These are phyloP conservation scores for Barbus barbus DNA, from an alignment of 2,113 vertebrate genomes.

Conservation along the genomic window DNA sequence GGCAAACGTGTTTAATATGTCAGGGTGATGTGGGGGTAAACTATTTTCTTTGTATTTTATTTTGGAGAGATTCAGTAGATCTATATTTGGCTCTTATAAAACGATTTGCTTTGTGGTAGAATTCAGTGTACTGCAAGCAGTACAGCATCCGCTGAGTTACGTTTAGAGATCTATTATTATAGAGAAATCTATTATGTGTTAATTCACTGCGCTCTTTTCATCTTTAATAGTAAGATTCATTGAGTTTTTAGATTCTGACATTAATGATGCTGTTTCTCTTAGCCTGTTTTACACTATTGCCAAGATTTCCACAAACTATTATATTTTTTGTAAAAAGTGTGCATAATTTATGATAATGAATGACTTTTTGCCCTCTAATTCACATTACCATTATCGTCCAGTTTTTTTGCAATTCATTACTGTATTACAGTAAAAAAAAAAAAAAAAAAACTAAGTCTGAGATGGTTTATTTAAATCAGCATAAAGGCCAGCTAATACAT, in stretches of 20 bases:
- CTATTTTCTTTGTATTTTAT: neutral
- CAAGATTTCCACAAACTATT: neutral
- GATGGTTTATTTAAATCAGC: neutral
- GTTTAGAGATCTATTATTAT: neutral
- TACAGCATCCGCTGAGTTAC: neutral
- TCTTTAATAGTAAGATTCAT: neutral
- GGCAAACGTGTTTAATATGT: neutral
- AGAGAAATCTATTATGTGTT: neutral
- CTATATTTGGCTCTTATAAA: neutral
- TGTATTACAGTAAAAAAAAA: neutral
- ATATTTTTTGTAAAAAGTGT: neutral
- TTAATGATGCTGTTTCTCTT: neutral
- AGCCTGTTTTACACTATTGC: neutral
- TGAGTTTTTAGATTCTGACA: neutral
- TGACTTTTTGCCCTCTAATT: neutral
- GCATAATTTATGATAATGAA: neutral
- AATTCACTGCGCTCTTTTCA: neutral
- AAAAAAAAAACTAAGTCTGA: neutral
- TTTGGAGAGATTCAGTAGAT: neutral
- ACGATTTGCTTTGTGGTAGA: neutral
- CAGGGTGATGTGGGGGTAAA: slow-evolving; percentile 7
- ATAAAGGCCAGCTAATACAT: neutral
- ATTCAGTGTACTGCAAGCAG: too few relatives aligned
- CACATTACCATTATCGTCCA: neutral
- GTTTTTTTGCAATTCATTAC: neutral